Conservation (phyloP, 1,140 invertebrate genomes). For the Ceratoteleas bidentatus region DNA sequence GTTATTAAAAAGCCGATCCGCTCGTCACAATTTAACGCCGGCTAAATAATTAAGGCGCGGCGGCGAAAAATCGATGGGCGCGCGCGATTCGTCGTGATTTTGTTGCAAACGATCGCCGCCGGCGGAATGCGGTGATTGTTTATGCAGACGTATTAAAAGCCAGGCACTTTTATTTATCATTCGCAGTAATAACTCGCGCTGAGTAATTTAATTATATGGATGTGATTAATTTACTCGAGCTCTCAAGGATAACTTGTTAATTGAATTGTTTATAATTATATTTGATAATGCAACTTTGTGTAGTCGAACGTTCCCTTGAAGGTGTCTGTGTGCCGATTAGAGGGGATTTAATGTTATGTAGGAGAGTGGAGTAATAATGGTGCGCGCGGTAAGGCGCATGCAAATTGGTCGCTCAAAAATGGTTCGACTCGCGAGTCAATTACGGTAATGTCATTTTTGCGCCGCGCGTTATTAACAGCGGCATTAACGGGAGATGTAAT, state of each 20-base stretch:
- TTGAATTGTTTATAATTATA: constrained; percentile 50
- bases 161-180: constrained; percentile 30
- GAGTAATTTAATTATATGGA: constrained; percentile 51
- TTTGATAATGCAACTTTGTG: constrained; percentile 31
- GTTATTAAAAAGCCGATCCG: constrained; percentile 50
- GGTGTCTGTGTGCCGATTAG: constrained; percentile 3
- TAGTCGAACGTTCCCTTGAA: constrained; percentile 5
- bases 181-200: constrained; percentile 27
- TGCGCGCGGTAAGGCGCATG: constrained; percentile 1
- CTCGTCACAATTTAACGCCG: constrained; percentile 51
- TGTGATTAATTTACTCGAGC: constrained; percentile 32
- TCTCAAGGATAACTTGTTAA: constrained; percentile 33
- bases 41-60: constrained; percentile 55
- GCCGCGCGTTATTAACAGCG: constrained; percentile 37
- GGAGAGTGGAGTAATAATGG: constrained; percentile 9
- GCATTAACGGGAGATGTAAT: constrained; percentile 52
- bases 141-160: constrained; percentile 41
- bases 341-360: background rate
- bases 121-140: constrained; percentile 48
- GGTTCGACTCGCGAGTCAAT: constrained; percentile 42
- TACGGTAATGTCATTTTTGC: constrained; percentile 37
- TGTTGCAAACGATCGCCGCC: constrained; percentile 43
- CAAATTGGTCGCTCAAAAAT: constrained; percentile 5
- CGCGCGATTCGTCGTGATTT: constrained; percentile 50
- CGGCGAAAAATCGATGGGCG: constrained; percentile 54